These are phyloP conservation scores for Dendrolimus kikuchii DNA, from an alignment of 1,140 invertebrate species.

Conservation along the genomic window DNA sequence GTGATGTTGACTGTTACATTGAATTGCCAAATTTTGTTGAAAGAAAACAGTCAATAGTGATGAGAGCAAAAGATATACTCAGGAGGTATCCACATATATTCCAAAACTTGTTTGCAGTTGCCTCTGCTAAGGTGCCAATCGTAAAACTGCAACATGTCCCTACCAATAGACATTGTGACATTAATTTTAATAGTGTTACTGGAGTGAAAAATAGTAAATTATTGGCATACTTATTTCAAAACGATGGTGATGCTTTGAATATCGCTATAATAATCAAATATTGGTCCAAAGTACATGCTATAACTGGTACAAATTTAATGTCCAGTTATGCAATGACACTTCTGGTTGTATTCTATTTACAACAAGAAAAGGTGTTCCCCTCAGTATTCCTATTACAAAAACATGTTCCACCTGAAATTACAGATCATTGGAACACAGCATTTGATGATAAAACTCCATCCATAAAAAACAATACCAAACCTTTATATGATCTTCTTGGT, in stretches of 20 bases:
- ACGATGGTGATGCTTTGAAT: conserved; percentile 69
- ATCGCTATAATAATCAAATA: conserved; percentile 78
- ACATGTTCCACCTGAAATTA: conserved; percentile 6
- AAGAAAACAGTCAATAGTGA: conserved; percentile 20
- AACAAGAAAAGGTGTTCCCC: conserved; percentile 58
- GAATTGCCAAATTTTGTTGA: conserved; percentile 25
- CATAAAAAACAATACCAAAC: conserved; percentile 14
- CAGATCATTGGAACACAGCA: conserved; percentile 39
- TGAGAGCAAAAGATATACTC: conserved; percentile 52
- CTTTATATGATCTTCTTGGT: conserved; percentile 64
- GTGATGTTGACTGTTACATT: conserved; percentile 80
- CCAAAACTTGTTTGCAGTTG: conserved; percentile 71
- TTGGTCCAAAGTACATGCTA: conserved; percentile 75
- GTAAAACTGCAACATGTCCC: conserved; percentile 75
- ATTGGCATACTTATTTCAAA: conserved; percentile 70
- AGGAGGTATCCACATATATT: conserved; percentile 50
- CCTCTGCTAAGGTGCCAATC: conserved; percentile 78
- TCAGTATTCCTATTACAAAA: conserved; percentile 30
- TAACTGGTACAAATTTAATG: conserved; percentile 65
- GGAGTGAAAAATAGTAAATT: conserved; percentile 76
- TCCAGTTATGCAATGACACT: conserved; percentile 75
- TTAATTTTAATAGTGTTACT: conserved; percentile 76
- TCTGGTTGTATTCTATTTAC: conserved; percentile 77
- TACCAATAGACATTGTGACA: conserved; percentile 75
- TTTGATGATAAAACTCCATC: conserved; percentile 14